phyloP scores from a whole-genome alignment of 2,797 vertebrate genomes.

The Sebastes hubbsi region DNA sequence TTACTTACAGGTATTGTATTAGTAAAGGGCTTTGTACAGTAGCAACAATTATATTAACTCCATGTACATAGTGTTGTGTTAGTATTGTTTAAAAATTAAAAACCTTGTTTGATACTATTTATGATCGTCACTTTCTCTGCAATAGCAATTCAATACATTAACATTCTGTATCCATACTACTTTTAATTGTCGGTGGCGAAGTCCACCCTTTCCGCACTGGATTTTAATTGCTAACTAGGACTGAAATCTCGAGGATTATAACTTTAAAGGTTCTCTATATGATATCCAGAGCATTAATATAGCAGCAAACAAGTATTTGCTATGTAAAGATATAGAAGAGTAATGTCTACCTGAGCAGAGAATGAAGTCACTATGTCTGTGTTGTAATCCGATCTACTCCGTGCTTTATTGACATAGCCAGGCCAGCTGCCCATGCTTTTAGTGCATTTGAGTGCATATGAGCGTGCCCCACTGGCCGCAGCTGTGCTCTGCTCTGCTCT shows the following conservation, averaged over 20 bases:
- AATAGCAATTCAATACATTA: background rate
- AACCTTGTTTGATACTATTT: background rate
- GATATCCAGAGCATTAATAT: too few relatives aligned
- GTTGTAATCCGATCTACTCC: too few relatives aligned
- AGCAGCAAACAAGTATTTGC: too few relatives aligned
- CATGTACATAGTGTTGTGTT: background rate
- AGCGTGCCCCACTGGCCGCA: too few relatives aligned
- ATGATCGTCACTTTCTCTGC: background rate
- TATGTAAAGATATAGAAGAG: too few relatives aligned
- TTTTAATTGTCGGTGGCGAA: background rate
- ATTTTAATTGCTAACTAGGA: background rate
- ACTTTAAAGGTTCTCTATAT: background rate
- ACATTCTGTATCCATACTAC: background rate
- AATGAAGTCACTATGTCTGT: too few relatives aligned
- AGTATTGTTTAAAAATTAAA: background rate
- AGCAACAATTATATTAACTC: background rate
- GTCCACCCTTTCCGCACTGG: rapidly evolving
- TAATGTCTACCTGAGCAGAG: too few relatives aligned
- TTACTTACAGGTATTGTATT: background rate
- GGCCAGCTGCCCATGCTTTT: too few relatives aligned
- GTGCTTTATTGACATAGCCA: too few relatives aligned
- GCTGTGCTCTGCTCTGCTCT: too few relatives aligned
- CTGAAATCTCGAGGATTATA: background rate
- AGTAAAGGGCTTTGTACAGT: background rate
- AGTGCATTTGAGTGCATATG: too few relatives aligned